Percentiles rank a stretch among this genome's conserved stretches.
Conservation (phyloP, 2,888 invertebrate genomes). For the Cataglyphis albicans region DNA sequence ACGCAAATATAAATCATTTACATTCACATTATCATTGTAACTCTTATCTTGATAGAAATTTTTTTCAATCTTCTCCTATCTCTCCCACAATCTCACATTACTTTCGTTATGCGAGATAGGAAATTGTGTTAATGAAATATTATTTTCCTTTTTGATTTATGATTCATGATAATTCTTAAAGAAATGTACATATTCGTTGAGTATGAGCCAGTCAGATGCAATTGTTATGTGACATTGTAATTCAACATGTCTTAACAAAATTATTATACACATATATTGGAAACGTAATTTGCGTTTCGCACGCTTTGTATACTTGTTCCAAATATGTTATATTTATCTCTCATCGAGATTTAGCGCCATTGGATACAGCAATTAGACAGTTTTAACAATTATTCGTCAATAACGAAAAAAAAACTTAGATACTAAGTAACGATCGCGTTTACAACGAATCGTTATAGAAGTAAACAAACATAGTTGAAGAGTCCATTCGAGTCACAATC, state of each 20-base stretch:
- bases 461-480: not conserved
- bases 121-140: slow-evolving; percentile 70
- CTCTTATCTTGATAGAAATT: slow-evolving; percentile 62
- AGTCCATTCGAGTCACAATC: slow-evolving; percentile 5
- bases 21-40: slow-evolving; percentile 63
- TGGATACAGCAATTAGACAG: slow-evolving; percentile 61
- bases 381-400: slow-evolving; percentile 65
- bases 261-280: not conserved
- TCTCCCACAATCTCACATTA: slow-evolving; percentile 59
- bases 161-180: slow-evolving; percentile 51
- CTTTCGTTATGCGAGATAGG: slow-evolving; percentile 68
- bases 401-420: slow-evolving; percentile 39
- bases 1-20: slow-evolving; percentile 72
- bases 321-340: slow-evolving; percentile 7
- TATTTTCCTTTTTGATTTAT: slow-evolving; percentile 48
- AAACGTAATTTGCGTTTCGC: not conserved
- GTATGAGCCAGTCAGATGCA: slow-evolving; percentile 37
- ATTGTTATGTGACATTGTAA: not conserved
- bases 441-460: slow-evolving; percentile 16
- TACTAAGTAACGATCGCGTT: slow-evolving; percentile 22
- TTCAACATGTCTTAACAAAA: slow-evolving; percentile 1
- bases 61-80: slow-evolving; percentile 59
- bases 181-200: slow-evolving; percentile 57
- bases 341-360: slow-evolving; percentile 32
- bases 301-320: not conserved